Percentiles rank a stretch among this genome's conserved stretches.
These are phyloP conservation scores for Probaryconus sp. DNA, from an alignment of 1,140 invertebrate species.

Conservation along the genomic window DNA sequence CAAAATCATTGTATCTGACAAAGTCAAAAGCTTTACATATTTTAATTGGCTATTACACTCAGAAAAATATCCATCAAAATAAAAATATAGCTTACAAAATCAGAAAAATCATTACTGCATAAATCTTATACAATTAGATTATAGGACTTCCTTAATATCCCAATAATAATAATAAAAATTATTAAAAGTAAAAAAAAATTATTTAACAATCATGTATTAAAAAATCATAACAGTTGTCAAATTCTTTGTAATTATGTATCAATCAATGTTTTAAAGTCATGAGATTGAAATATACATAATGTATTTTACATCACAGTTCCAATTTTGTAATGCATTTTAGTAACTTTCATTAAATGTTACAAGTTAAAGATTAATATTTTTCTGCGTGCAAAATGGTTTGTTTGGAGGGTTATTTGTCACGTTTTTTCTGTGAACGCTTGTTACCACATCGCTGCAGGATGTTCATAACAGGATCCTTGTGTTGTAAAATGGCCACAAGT, in stretches of 20 bases:
- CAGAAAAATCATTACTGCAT: not conserved
- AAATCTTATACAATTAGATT: too few species aligned
- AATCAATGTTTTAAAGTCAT: too few species aligned
- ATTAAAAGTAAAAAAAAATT: too few species aligned
- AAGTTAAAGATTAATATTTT: constrained; percentile 23
- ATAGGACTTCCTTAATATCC: too few species aligned
- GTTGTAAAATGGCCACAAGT: constrained; percentile 93
- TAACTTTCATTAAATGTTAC: too few species aligned
- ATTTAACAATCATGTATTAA: too few species aligned
- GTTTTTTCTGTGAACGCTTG: constrained; percentile 94
- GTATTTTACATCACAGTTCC: too few species aligned
- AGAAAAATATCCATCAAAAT: constrained; percentile 23
- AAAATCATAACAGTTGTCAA: too few species aligned
- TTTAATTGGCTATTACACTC: constrained; percentile 11
- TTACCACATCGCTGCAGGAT: constrained; percentile 93
- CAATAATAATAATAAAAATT: too few species aligned
- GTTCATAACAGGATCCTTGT: constrained; percentile 91
- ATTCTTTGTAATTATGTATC: too few species aligned
- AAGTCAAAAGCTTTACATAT: constrained; percentile 43
- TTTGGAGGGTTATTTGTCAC: constrained; percentile 80
- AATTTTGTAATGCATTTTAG: too few species aligned
- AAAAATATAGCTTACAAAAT: not conserved
- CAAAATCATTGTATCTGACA: constrained; percentile 45
- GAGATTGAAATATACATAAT: too few species aligned
- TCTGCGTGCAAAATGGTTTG: not conserved